These are phyloP conservation scores for Hofmannophila pseudospretella DNA, from an alignment of 2,888 invertebrate species.

Conservation along the genomic window DNA sequence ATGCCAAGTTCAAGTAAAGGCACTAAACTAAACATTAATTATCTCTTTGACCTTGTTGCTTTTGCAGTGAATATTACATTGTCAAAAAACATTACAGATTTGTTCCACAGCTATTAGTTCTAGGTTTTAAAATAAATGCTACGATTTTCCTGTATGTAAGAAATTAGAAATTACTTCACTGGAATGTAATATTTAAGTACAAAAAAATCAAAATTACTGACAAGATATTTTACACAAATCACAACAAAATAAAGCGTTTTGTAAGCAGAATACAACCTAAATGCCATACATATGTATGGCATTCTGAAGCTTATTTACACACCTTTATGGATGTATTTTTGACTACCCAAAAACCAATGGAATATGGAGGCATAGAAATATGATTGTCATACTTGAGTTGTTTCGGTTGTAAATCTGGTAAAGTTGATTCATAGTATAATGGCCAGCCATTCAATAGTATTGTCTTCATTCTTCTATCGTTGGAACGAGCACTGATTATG, in stretches of 20 bases:
- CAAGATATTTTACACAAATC: not conserved
- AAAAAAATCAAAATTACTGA: not conserved
- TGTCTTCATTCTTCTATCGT: slow-evolving; percentile 68
- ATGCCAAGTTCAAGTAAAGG: no score
- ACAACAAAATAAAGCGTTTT: not conserved
- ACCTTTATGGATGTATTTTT: slow-evolving; percentile 63
- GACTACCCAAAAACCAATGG: slow-evolving; percentile 81
- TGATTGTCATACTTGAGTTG: slow-evolving; percentile 58
- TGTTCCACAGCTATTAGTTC: no score
- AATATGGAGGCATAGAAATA: slow-evolving; percentile 79
- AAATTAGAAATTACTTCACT: no score
- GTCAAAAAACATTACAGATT: no score
- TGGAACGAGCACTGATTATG: slow-evolving; percentile 69
- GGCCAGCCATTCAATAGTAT: slow-evolving; percentile 78
- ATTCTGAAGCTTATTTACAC: slow-evolving; percentile 30
- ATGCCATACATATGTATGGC: not conserved
- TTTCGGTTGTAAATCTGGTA: slow-evolving; percentile 75
- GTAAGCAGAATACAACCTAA: not conserved
- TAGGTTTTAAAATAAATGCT: no score
- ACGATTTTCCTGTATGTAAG: not conserved
- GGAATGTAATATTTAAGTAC: not conserved
- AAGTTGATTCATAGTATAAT: slow-evolving; percentile 64
- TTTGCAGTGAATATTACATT: no score
- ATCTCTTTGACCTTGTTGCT: no score
- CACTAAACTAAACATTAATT: no score